Evolutionary conservation across 2,888 invertebrate species (phyloP), one percentile per base, ranked within the genome.

Genomic region (Idaea aversata): DNA sequence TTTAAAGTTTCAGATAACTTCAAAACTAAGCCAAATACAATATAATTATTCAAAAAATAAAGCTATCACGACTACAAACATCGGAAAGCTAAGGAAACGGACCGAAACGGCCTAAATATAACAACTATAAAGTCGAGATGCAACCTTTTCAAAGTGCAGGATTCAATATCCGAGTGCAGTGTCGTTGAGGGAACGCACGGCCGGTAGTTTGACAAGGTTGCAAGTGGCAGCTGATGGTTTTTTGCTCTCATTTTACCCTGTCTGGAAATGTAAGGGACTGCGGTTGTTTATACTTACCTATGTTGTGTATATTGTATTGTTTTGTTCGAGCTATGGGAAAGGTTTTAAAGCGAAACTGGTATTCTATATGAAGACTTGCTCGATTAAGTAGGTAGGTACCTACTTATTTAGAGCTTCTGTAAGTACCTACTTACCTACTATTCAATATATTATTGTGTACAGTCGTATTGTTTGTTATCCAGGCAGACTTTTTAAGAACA

Each of bases 91-190:
- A 77, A 79, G 81, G 79, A 80, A 87, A 82, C 84, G 79, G 83
- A 86, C 82, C 83, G 83, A 80, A 83, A 79, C 86, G 88, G 81
- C 87, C 90, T 87, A 90, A 88, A 88, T 88, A 89, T 86, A 88
- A 81, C 81, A 78, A 82, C 78, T 73, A 80, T 83, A 83, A 78
- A 75, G 70, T 70, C 76, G 75, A 72, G 77, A 76, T 83, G 77
- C 75, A 76, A 88, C 88, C 86, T 84, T 91, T 85, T 88, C 90
- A 77, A 79, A 73, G 70, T 76, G 73, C 76, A 76, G 75, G 74
- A 72, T 70, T 73, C 69, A 70, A 74, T 70, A 75, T 76, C 74
- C 76, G 78, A 77, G 79, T 76, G 82, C 47, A 47, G 80, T 79
- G 75, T 75, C 72, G 74, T 65, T 67, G 72, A 76, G 73, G 75